Evolutionary conservation across 2,797 vertebrate genomes (phyloP), one percentile per base, ranked within the genome.

Genomic region (Hippoglossus hippoglossus): DNA sequence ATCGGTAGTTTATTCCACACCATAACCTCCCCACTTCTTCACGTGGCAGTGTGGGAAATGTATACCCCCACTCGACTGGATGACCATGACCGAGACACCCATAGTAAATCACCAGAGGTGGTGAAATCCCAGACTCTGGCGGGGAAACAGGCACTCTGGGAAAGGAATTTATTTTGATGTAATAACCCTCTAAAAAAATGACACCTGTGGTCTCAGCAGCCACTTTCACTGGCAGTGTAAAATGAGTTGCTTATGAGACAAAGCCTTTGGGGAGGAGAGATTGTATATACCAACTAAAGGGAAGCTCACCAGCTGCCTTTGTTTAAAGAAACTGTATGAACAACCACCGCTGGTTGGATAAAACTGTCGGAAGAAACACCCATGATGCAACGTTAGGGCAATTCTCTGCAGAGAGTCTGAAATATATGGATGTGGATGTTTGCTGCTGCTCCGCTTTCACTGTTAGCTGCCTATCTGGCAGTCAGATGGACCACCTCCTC

Each of bases 81-180:
- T 67, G 83, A 86, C 90, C 89, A 85, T 91, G 90, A 91, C 88
- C 34, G 72, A 89, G 76, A 72, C 82, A 81, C 64, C 74, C 69
- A 83, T 77, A 80, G 77, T 93, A 93, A 93, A 94, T 92, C 92
- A 93, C 60, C 47, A 16, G 79, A 85, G 79, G 82, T 53, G 80
- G 78, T 92, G 88, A 93, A 93, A 92, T 87, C 83, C 74, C 91
- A 90, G 86, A 88, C 90, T 79, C 76, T 71, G 44, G 75, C 1
- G 49, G 82, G 87, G 91, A 92, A 92, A 92, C 71, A n/a, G 75
- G 89, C 87, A 91, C 92, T 87, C 84, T 92, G 91, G 91, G 92
- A 93, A 92, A 87, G 79, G 84, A 89, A 89, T 91, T 90, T 69
- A 86, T 90, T 89, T 92, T 87, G 82, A 92, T 86, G 87, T 80